Conservation (phyloP, 30 jellyfish, hydroid and myxozoan genomes). For the Aurelia sp. region DNA sequence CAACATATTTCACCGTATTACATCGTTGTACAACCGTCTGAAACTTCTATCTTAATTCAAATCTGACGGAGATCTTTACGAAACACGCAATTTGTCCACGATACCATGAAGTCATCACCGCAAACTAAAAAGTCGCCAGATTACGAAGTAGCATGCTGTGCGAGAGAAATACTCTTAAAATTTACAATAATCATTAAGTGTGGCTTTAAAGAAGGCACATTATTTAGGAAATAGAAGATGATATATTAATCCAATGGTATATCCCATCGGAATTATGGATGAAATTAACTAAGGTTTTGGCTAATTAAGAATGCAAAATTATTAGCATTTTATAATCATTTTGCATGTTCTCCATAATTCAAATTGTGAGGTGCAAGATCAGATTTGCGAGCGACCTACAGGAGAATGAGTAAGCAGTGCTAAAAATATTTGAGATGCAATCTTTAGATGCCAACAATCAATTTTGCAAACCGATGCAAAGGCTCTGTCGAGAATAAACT, state of each 20-base stretch:
- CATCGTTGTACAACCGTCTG: not conserved
- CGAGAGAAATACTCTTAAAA: not conserved
- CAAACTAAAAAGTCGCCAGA: slow-evolving; percentile 36
- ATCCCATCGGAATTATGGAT: slow-evolving; percentile 21
- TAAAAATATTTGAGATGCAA: too few species aligned
- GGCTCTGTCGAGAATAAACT: too few species aligned
- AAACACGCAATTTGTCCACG: slow-evolving; percentile 52
- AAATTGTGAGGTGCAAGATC: not conserved
- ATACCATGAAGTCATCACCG: slow-evolving; percentile 11
- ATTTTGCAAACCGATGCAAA: too few species aligned
- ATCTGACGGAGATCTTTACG: not conserved
- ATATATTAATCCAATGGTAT: slow-evolving; percentile 10
- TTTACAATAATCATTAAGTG: slow-evolving; percentile 2
- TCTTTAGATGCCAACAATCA: too few species aligned
- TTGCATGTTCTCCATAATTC: too few species aligned
- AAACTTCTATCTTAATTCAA: not conserved
- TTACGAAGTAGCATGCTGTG: slow-evolving; percentile 41
- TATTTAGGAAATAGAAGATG: slow-evolving; percentile 33
- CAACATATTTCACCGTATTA: slow-evolving; percentile 1
- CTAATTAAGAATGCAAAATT: slow-evolving; percentile 10
- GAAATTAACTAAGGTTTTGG: slow-evolving; percentile 17
- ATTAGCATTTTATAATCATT: not conserved
- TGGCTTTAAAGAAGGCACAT: not conserved
- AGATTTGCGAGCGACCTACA: not conserved
- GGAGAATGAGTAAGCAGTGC: too few species aligned